Evolutionary conservation across 2,113 vertebrate species (phyloP), one percentile per base, ranked within the genome.

Genomic region (Athene noctua): DNA sequence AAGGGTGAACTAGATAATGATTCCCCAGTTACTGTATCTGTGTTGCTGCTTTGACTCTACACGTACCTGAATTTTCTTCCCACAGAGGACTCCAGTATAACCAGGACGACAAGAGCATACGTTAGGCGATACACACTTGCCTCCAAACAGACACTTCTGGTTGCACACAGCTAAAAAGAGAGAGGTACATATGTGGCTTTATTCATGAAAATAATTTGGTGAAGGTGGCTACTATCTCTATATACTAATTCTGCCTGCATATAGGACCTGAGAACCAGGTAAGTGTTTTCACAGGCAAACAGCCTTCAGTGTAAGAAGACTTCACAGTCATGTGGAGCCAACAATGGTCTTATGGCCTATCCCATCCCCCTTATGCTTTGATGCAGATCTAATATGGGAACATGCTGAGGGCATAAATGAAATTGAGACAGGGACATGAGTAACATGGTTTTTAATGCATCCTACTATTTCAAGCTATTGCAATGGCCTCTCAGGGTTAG

Each of bases 91-190:
- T 90, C 99, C 99, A 26, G 97, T 97, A 95, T 98, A 99, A 65
- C 98, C 99, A 90, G 91, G 95, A 20, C 97, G 98, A 89, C 99
- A 99, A 75, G 98, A 98, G 73, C 99, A 99, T 71, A 98, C 94
- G 8, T 99, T 98, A 3, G 99, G 99, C 68, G 97, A 96, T 19
- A 98, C 95, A 54, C 99, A 99, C 54, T 97, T 98, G 27, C 99
- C 99, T 85, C 99, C 98, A 38, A 99, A 98, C 75, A 99, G 97
- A 83, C 99, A 99, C 38, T 97, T 98, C 90, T 93, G 97, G 58
- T 63, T 97, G 96, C 99, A 99, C n/a, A 99, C 92, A 49, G 99
- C 99, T 99, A 94, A 66, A 97, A 96, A 32, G 82, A 86, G 17
- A 93, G 36, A 91, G 20, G 74, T 7, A 71, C 34, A 54, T 16